Conservation (phyloP, 2,888 invertebrate species). For the Dasysyrphus tricinctus region DNA sequence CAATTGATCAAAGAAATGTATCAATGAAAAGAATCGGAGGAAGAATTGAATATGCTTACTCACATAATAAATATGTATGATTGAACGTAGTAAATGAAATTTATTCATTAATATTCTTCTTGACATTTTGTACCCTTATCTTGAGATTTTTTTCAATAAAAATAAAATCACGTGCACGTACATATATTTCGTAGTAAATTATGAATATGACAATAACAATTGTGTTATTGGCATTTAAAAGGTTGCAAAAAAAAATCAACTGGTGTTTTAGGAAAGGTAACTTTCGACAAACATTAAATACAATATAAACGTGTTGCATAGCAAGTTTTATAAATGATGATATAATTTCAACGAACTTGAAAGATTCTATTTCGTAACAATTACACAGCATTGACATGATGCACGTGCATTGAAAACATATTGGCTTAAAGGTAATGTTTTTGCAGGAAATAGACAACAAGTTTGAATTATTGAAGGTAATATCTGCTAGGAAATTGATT, state of each 20-base stretch:
- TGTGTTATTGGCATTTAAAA: not conserved
- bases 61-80: not conserved
- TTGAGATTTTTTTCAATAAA: not conserved
- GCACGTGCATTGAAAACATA: conserved; percentile 8
- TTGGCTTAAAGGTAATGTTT: not conserved
- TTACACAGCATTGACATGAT: not conserved
- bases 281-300: not conserved
- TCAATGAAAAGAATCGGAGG: not conserved
- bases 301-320: not conserved
- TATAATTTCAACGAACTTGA: not conserved
- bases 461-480: too few species aligned
- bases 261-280: not conserved
- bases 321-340: not conserved
- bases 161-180: conserved; percentile 2
- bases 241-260: not conserved
- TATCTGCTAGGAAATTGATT: too few species aligned
- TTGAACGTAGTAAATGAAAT: conserved; percentile 1
- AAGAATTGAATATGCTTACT: not conserved
- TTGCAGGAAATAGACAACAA: too few species aligned
- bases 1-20: not conserved
- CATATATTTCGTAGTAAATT: not conserved
- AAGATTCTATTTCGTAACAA: not conserved
- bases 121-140: conserved; percentile 4
- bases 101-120: not conserved
- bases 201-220: conserved; percentile 1